Percentiles rank a stretch among this genome's conserved stretches.
Evolutionary conservation across 2,797 vertebrate species (phyloP).

Genomic region (Loriculus beryllinus): DNA sequence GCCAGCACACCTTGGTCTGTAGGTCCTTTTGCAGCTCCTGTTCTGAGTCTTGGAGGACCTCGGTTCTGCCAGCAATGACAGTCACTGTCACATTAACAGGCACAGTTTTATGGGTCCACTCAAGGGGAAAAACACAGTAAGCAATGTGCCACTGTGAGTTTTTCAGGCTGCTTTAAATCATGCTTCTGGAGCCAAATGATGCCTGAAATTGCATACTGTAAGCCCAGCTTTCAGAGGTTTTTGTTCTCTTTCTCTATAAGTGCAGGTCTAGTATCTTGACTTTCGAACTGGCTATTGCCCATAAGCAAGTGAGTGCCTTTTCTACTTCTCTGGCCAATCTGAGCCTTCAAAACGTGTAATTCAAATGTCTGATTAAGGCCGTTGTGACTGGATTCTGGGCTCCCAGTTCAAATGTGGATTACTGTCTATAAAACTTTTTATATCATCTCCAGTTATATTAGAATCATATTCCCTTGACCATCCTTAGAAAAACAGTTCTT

Average conservation of each 20-base stretch:
- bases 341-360: not conserved
- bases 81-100: not conserved
- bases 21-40: not conserved
- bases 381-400: not conserved
- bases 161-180: not conserved
- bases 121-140: not conserved
- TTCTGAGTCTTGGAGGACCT: not conserved
- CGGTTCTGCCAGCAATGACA: not conserved
- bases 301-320: not conserved
- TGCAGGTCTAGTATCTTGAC: not conserved
- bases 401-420: slow-evolving; percentile 31
- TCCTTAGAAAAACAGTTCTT: slow-evolving; percentile 45
- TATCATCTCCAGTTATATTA: slow-evolving; percentile 50
- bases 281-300: not conserved
- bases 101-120: not conserved
- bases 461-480: slow-evolving; percentile 52
- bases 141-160: not conserved
- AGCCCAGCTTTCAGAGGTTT: not conserved
- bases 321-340: not conserved
- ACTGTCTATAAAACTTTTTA: slow-evolving; percentile 51
- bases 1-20: not conserved
- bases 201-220: not conserved
- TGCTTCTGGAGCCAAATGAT: not conserved
- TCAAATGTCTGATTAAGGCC: not conserved
- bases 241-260: not conserved